Percentiles rank a stretch among this genome's conserved stretches.
phyloP scores from a whole-genome alignment of 2,113 vertebrate species.

The Cepphus grylle region DNA sequence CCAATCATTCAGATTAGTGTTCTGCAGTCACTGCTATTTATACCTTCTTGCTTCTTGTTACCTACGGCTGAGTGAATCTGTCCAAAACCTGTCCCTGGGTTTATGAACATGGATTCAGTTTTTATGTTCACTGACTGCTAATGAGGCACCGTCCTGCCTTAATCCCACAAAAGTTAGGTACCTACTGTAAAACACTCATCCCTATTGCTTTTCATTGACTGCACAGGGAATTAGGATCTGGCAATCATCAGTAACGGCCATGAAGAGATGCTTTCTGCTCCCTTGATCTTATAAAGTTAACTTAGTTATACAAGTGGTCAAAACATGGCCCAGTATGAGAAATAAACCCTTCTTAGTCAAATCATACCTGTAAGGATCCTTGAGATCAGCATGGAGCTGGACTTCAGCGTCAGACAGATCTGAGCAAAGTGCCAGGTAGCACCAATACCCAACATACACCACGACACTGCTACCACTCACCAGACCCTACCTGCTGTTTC shows the following conservation, averaged over 20 bases:
- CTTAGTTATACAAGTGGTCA: not conserved
- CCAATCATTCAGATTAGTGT: not conserved
- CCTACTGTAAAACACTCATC: not conserved
- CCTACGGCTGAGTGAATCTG: not conserved
- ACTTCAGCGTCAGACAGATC: not conserved
- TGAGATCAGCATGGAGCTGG: not conserved
- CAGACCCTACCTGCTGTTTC: fast-evolving
- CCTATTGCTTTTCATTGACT: not conserved
- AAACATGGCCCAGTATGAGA: not conserved
- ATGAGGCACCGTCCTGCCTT: not conserved
- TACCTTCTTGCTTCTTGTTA: not conserved
- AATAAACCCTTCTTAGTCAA: not conserved
- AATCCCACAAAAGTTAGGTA: conserved; percentile 5
- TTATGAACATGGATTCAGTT: not conserved
- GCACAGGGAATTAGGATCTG: not conserved
- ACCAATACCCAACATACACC: not conserved
- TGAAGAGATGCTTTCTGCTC: not conserved
- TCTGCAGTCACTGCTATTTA: not conserved
- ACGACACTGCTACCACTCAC: fast-evolving
- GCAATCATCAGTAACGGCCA: not conserved
- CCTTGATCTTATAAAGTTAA: not conserved
- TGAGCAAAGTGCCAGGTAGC: not conserved
- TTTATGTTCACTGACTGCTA: not conserved
- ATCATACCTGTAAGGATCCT: not conserved
- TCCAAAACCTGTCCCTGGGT: not conserved